phyloP scores from a whole-genome alignment of 1,140 invertebrate species.

The Campoletis sonorensis region DNA sequence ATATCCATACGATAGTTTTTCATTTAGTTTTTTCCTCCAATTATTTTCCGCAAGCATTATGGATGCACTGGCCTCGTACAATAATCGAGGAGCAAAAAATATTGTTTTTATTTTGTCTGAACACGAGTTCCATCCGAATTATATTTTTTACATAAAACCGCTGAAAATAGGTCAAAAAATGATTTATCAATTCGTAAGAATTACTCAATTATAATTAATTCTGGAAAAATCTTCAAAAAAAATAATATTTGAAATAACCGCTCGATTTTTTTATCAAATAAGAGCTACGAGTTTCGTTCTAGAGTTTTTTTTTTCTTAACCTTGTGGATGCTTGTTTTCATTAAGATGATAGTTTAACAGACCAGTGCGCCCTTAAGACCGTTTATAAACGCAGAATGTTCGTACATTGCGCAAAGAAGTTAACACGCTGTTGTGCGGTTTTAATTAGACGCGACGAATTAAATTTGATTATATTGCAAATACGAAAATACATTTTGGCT shows the following conservation, averaged over 20 bases:
- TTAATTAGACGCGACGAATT: constrained; percentile 20
- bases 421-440: not conserved
- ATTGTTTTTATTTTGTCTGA: no score
- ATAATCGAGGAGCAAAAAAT: no score
- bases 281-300: no score
- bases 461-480: constrained; percentile 58
- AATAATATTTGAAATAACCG: not conserved
- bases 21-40: constrained; percentile 12
- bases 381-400: not conserved
- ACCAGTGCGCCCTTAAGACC: not conserved
- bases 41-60: not conserved
- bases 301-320: not conserved
- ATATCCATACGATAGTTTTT: constrained; percentile 27
- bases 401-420: not conserved
- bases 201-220: not conserved
- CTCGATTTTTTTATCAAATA: not conserved
- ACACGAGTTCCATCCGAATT: no score
- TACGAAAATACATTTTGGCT: constrained; percentile 65
- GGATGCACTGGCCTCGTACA: no score
- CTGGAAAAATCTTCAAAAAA: not conserved
- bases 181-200: no score
- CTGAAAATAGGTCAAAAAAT: no score
- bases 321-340: not conserved
- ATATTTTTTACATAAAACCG: no score
- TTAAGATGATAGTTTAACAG: not conserved